Percentiles rank a stretch among this genome's conserved stretches.
phyloP scores from a whole-genome alignment of 2,888 invertebrate genomes.

The Lomographa bimaculata region DNA sequence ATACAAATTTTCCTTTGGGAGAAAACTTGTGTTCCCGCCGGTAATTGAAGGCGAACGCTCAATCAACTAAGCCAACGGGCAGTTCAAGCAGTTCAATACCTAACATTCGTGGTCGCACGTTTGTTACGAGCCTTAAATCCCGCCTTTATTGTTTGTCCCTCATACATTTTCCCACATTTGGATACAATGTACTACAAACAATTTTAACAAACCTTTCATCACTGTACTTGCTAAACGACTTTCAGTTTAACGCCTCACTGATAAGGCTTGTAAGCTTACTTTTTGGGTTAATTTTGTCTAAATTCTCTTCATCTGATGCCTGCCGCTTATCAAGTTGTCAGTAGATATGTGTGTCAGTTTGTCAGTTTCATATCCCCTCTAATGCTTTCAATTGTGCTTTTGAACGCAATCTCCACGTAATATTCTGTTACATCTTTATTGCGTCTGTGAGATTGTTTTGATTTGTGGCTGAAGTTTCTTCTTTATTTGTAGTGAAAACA shows the following conservation, averaged over 20 bases:
- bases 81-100: no score
- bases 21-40: no score
- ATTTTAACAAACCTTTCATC: slow-evolving; percentile 19
- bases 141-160: slow-evolving; percentile 42
- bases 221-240: slow-evolving; percentile 5
- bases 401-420: slow-evolving; percentile 8
- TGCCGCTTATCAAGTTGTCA: slow-evolving; percentile 31
- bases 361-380: slow-evolving; percentile 19
- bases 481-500: no score
- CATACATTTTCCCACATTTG: slow-evolving; percentile 47
- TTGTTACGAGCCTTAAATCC: slow-evolving; percentile 34
- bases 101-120: no score
- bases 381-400: background rate
- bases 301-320: slow-evolving; percentile 10
- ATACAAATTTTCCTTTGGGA: no score
- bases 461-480: no score
- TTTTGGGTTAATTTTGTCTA: background rate
- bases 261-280: slow-evolving; percentile 8
- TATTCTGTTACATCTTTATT: slow-evolving; percentile 5
- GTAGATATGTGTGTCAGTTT: slow-evolving; percentile 18
- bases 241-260: background rate
- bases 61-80: no score
- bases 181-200: slow-evolving; percentile 42
- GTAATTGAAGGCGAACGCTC: no score
- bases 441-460: no score